Percentiles rank a stretch among this genome's conserved stretches.
phyloP scores from a whole-genome alignment of 1,140 invertebrate species.

The Paralvinella palmiformis region DNA sequence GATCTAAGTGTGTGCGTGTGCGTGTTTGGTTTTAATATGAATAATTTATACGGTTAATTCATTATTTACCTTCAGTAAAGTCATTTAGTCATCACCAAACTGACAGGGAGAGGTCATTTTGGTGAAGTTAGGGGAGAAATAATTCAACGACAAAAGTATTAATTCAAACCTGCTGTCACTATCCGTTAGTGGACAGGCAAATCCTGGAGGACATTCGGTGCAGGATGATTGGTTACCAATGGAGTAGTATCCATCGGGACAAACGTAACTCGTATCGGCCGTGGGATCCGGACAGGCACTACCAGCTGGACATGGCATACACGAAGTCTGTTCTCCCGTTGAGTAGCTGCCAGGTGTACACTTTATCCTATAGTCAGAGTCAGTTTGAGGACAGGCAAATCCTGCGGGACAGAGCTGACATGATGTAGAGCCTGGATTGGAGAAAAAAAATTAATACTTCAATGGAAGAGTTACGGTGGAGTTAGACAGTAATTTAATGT shows the following conservation, averaged over 20 bases:
- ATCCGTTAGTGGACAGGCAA: conserved; percentile 24
- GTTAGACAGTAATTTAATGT: no score
- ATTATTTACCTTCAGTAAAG: no score
- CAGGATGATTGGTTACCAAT: conserved; percentile 29
- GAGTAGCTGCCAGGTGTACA: conserved; percentile 44
- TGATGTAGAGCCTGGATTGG: conserved; percentile 14
- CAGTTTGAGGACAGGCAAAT: conserved; percentile 39
- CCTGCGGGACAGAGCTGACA: conserved; percentile 35
- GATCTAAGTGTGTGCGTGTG: no score
- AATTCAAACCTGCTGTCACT: conserved; percentile 26
- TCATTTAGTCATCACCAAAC: no score
- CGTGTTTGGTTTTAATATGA: no score
- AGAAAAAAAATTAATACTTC: no score
- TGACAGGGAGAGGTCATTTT: no score
- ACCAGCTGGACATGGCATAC: conserved; percentile 37
- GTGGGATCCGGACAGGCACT: conserved; percentile 38
- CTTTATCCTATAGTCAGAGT: conserved; percentile 31
- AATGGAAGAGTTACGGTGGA: no score
- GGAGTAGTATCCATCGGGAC: conserved; percentile 33
- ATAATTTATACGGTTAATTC: no score
- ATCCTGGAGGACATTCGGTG: conserved; percentile 32
- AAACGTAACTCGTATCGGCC: conserved; percentile 19
- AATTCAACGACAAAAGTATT: no score
- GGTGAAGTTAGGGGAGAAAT: no score
- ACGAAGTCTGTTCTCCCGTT: conserved; percentile 41